Base-by-base conservation (phyloP, 2,113 vertebrate genomes). In the Mionectes macconnelli region DNA sequence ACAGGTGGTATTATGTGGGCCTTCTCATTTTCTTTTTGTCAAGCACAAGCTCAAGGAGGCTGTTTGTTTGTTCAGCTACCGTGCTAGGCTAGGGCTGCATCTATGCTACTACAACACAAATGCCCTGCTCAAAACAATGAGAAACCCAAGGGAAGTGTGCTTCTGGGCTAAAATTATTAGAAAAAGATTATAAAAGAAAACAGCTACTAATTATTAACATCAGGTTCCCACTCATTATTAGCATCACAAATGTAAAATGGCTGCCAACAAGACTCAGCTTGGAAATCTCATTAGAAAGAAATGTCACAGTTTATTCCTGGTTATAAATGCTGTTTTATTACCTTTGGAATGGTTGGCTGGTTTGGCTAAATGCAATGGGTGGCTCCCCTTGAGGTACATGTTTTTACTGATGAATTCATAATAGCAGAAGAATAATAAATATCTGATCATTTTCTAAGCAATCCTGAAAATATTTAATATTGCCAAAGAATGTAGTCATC, bases 161-260 rank as follows among this genome's bases (percentile, higher is more conserved):
- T 92, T 87, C 73, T 89, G 37, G 82, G 57, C 53, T 89, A 91
- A 91, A 92, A 94, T 76, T 60, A 57, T 42, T 31, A 50, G 56
- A 55, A 88, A 90, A 91, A 68, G 3, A 55, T 77, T 94, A 76
- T 63, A 49, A 90, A 87, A 87, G 60, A 64, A 91, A 93, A 56
- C 64, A 70, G 44, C 66, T 80, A 83, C 85, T 85, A 68, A 92
- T 95, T 90, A 79, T 86, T 92, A 86, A 66, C 40, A 87, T 87
- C 50, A n/a, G 37, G 64, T 87, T 95, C 84, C 73, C 70, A 39
- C 56, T 93, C 86, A 63, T 80, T 78, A 75, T 82, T 92, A 94
- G n/a, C 57, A 94, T 79, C 68, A 70, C 87, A 87, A 93, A 87
- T 89, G 55, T 73, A 95, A 96, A 94, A 95, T 94, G 94, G 91